Evolutionary conservation across 2,888 invertebrate genomes (phyloP), one percentile per base, ranked within the genome.

Genomic region (Resseliella maxima): DNA sequence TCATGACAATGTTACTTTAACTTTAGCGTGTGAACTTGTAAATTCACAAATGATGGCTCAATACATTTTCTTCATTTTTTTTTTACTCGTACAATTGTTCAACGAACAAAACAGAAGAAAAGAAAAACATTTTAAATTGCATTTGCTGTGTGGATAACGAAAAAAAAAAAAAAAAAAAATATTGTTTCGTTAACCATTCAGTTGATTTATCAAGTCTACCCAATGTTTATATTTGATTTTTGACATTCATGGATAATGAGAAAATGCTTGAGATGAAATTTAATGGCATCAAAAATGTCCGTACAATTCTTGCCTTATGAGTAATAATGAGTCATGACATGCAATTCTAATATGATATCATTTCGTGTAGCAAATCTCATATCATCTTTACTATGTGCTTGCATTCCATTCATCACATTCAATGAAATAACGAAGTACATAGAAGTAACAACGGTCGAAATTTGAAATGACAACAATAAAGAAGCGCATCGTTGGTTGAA

Each of bases 401-500:
- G 18, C 12, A 72, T 18, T 50, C 46, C 46, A 18, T 18, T 50
- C 46, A 6, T 15, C 46, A 18, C 8, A 15, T 35, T 72, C 5
- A 72, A 72, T 31, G 31, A 31, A 2, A 72, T 72, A 35, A 31
- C 12, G 15, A 72, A 72, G 31, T 72, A 3, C 3, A 72, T 12
- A 12, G 31, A 2, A 72, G 27, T 31, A 18, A 31, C 1, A 72
- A 72, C 31, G 31, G 31, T 15, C 18, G 46, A 50, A 50, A 50
- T 50, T 15, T 50, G 46, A 50, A 50, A 50, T 50, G 46, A 50
- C 27, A 72, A 72, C 72, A 72, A 72, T 35, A 31, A 72, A 72
- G 18, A n/a, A 31, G 35, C 72, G 72, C 72, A 72, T 31, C 72
- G 27, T 15, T 12, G 6, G 41, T 5, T 31, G 72, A 10, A n/a